These are phyloP conservation scores for Caranx melampygus DNA, from an alignment of 2,113 vertebrate species.

Conservation along the genomic window DNA sequence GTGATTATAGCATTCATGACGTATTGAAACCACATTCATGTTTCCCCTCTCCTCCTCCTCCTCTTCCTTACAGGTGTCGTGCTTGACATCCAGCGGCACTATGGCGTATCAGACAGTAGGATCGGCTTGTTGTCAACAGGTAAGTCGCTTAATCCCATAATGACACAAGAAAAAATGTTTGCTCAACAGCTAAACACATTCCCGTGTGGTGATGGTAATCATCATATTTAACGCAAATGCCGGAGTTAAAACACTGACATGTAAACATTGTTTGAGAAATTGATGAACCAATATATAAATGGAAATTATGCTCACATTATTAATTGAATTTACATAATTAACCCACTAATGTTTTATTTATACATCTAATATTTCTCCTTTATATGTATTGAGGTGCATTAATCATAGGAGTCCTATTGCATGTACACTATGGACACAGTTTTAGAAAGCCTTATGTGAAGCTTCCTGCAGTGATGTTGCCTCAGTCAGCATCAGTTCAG, in stretches of 20 bases:
- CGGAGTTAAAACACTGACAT: neutral
- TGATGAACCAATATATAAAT: neutral
- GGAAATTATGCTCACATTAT: neutral
- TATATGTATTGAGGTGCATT: neutral
- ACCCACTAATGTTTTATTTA: neutral
- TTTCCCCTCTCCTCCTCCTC: slow-evolving; percentile 24
- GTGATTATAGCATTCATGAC: slow-evolving; percentile 2
- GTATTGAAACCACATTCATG: slow-evolving; percentile 7
- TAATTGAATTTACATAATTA: slow-evolving; percentile 3
- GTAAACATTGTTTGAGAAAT: neutral
- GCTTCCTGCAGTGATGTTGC: neutral
- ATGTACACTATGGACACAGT: neutral
- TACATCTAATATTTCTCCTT: neutral
- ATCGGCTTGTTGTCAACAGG: slow-evolving; percentile 95
- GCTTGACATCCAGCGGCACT: slow-evolving; percentile 92
- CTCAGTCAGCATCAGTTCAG: neutral
- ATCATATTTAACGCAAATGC: slow-evolving; percentile 32
- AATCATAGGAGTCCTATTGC: neutral
- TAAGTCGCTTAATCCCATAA: slow-evolving; percentile 79
- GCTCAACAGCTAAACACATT: slow-evolving; percentile 18
- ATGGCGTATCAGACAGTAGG: slow-evolving; percentile 87
- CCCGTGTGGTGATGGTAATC: slow-evolving; percentile 24
- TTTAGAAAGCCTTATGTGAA: neutral
- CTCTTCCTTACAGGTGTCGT: slow-evolving; percentile 86
- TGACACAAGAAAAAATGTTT: slow-evolving; percentile 27